phyloP scores from a whole-genome alignment of 2,888 invertebrate species.

The Eudasyphora cyanicolor region DNA sequence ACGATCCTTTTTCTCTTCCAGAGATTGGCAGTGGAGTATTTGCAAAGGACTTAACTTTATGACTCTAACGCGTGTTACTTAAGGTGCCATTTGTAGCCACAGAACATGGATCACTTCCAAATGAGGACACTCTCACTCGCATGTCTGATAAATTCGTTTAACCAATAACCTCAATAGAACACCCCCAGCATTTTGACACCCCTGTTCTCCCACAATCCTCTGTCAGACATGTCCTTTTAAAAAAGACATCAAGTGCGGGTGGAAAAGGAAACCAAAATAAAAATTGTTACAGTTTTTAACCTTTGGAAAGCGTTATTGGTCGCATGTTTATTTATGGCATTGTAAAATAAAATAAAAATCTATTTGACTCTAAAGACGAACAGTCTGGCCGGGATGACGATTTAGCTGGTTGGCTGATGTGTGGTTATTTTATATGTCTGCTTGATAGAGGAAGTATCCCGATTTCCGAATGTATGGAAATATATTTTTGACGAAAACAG shows the following conservation, averaged over 20 bases:
- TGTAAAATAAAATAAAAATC: slow-evolving; percentile 56
- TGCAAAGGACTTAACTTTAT: slow-evolving; percentile 52
- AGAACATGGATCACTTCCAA: background rate
- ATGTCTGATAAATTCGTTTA: slow-evolving; percentile 44
- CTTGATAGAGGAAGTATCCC: background rate
- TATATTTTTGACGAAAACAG: background rate
- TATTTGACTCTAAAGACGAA: background rate
- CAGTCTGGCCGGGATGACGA: background rate
- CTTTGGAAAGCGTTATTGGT: slow-evolving; percentile 42
- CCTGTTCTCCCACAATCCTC: too few relatives aligned
- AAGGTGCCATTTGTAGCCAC: slow-evolving; percentile 35
- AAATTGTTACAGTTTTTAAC: slow-evolving; percentile 45
- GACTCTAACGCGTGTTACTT: slow-evolving; percentile 52
- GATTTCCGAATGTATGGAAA: background rate
- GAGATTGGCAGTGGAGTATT: background rate
- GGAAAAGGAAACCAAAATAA: background rate
- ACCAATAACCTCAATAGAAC: slow-evolving; percentile 27
- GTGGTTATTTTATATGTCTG: background rate
- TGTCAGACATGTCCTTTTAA: too few relatives aligned
- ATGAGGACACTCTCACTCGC: background rate
- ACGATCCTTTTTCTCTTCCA: background rate
- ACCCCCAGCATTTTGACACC: slow-evolving; percentile 7
- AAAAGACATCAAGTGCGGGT: too few relatives aligned
- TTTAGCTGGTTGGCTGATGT: background rate
- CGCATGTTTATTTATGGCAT: slow-evolving; percentile 40